Evolutionary conservation across 2,888 invertebrate species (phyloP).

Genomic region (Chymomyza procnemis): DNA sequence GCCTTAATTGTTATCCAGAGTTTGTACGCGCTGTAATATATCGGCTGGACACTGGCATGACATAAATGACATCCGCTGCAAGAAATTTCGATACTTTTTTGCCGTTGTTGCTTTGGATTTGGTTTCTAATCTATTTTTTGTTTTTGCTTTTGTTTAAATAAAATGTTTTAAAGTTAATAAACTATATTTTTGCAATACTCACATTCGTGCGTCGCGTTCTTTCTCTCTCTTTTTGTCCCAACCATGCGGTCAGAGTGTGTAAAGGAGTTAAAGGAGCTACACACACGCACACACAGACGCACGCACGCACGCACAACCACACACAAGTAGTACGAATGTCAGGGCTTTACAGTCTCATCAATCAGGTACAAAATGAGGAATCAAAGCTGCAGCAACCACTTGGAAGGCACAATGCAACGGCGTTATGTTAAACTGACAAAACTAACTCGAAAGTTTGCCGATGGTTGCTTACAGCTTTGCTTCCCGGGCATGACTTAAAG

Average conservation of each 20-base stretch:
- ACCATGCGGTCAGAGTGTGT: constrained; percentile 57
- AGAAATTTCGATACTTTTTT: constrained; percentile 14
- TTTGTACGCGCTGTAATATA: not conserved
- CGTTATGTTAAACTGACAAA: no score
- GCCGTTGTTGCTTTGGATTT: constrained; percentile 26
- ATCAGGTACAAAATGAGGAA: no score
- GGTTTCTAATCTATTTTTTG: constrained; percentile 9
- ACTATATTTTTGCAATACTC: constrained; percentile 60
- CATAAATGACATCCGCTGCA: constrained; percentile 18
- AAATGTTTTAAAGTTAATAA: constrained; percentile 17
- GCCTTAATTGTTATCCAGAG: no score
- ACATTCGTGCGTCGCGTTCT: constrained; percentile 61
- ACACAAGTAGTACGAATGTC: not conserved
- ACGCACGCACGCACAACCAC: constrained; percentile 42
- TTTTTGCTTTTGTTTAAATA: constrained; percentile 30
- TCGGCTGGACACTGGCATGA: not conserved
- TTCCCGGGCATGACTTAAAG: not conserved
- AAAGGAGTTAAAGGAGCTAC: constrained; percentile 28
- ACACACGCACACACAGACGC: constrained; percentile 31
- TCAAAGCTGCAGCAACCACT: no score
- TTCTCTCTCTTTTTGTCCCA: constrained; percentile 62
- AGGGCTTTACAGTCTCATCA: not conserved
- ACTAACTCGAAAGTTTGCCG: no score
- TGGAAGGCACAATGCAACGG: no score
- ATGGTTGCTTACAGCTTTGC: not conserved